phyloP scores from a whole-genome alignment of 2,888 invertebrate genomes.

The Leucania comma region DNA sequence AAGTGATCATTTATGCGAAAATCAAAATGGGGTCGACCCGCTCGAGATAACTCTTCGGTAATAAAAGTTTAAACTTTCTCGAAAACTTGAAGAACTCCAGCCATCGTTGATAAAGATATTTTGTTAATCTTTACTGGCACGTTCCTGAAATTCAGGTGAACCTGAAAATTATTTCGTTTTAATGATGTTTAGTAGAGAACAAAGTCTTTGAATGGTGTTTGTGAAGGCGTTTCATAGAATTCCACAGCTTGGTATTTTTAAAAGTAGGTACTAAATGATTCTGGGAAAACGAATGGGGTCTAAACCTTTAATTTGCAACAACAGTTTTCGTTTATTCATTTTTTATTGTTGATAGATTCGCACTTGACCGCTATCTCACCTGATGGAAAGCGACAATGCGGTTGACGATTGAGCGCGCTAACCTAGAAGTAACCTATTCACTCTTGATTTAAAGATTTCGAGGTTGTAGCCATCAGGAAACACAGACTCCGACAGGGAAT shows the following conservation, averaged over 20 bases:
- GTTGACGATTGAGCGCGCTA: too few species aligned
- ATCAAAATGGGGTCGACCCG: constrained; percentile 46
- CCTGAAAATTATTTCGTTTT: constrained; percentile 18
- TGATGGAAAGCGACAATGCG: too few species aligned
- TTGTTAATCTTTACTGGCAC: constrained; percentile 46
- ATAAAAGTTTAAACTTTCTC: constrained; percentile 56
- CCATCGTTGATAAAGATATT: constrained; percentile 38
- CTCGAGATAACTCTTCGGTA: constrained; percentile 55
- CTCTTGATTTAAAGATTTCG: too few species aligned
- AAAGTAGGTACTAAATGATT: neutral
- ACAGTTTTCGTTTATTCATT: too few species aligned
- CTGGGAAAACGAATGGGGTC: too few species aligned
- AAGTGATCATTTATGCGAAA: constrained; percentile 56
- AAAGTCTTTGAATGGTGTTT: constrained; percentile 7
- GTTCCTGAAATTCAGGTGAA: constrained; percentile 13
- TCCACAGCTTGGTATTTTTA: neutral
- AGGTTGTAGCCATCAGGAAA: too few species aligned
- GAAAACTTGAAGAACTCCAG: constrained; percentile 40
- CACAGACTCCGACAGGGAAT: too few species aligned
- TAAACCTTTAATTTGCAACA: too few species aligned
- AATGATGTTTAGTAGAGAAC: neutral
- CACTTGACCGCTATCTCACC: too few species aligned
- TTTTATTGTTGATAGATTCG: too few species aligned
- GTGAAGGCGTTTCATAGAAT: neutral
- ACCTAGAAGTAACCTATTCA: too few species aligned